Evolutionary conservation across 2,888 invertebrate genomes (phyloP).

Genomic region (Cataglyphis albicans): DNA sequence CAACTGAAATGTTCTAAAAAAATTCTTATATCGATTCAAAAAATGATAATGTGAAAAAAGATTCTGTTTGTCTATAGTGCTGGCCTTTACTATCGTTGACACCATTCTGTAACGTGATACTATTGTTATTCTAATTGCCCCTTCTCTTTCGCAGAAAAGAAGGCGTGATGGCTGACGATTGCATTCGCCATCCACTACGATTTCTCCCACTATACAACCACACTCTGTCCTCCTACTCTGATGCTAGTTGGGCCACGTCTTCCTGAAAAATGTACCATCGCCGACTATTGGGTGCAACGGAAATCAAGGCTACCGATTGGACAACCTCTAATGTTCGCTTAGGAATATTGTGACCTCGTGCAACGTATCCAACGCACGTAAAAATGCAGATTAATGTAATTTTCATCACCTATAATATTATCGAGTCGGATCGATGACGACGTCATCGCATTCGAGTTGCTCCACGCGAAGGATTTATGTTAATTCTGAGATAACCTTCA

Average conservation of each 20-base stretch:
- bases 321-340: conserved; percentile 63
- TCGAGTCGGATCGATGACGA: conserved; percentile 61
- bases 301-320: conserved; percentile 72
- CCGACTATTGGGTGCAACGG: conserved; percentile 68
- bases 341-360: conserved; percentile 63
- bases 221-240: conserved; percentile 63
- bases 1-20: not conserved
- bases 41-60: not conserved
- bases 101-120: conserved; percentile 11
- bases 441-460: conserved; percentile 58
- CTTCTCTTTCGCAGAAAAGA: conserved; percentile 54
- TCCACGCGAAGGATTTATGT: conserved; percentile 62
- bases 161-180: conserved; percentile 71
- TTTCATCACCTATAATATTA: conserved; percentile 51
- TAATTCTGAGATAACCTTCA: conserved; percentile 62
- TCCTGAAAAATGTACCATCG: conserved; percentile 69
- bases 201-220: conserved; percentile 68
- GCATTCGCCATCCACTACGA: conserved; percentile 64
- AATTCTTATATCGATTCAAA: not conserved
- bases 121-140: conserved; percentile 29
- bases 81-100: not conserved
- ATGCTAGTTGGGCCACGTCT: conserved; percentile 67
- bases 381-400: conserved; percentile 61
- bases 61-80: not conserved
- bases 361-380: conserved; percentile 62